Conservation (phyloP, 2,888 invertebrate genomes). For the Apantesis nais region DNA sequence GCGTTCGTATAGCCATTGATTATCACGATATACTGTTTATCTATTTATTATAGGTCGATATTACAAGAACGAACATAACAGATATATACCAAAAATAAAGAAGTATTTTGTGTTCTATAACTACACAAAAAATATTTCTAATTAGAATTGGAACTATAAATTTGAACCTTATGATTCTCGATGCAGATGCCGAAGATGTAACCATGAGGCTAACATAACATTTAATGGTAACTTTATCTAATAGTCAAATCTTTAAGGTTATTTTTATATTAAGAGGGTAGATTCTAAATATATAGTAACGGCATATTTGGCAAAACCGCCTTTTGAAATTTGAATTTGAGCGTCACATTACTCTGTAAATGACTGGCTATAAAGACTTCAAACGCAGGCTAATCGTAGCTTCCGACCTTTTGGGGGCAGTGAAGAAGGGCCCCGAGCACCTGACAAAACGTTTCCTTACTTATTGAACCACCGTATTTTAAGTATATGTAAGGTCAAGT, state of each 20-base stretch:
- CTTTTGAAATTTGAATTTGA: slow-evolving; percentile 80
- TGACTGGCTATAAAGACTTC: slow-evolving; percentile 82
- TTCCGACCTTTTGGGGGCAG: slow-evolving; percentile 78
- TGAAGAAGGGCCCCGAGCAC: slow-evolving; percentile 72
- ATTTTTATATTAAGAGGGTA: slow-evolving; percentile 55
- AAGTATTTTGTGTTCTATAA: background rate
- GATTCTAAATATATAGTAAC: slow-evolving; percentile 54
- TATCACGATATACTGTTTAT: too few species aligned
- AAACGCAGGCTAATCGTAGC: slow-evolving; percentile 83
- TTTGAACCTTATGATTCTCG: background rate
- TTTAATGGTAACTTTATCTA: slow-evolving; percentile 25
- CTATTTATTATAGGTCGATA: background rate
- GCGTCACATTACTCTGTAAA: slow-evolving; percentile 78
- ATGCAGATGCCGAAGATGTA: background rate
- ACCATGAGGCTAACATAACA: background rate
- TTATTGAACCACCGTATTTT: slow-evolving; percentile 67
- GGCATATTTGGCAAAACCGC: slow-evolving; percentile 66
- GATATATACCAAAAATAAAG: too few species aligned
- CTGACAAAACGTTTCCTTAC: slow-evolving; percentile 70
- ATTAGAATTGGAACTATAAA: background rate
- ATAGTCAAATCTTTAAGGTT: slow-evolving; percentile 45
- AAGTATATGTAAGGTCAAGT: slow-evolving; percentile 60
- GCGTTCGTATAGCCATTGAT: background rate
- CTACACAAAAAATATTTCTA: background rate
- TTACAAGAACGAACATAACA: background rate